Evolutionary conservation across 2,113 vertebrate genomes (phyloP), one percentile per base, ranked within the genome.

Genomic region (Coryphaenoides rupestris): DNA sequence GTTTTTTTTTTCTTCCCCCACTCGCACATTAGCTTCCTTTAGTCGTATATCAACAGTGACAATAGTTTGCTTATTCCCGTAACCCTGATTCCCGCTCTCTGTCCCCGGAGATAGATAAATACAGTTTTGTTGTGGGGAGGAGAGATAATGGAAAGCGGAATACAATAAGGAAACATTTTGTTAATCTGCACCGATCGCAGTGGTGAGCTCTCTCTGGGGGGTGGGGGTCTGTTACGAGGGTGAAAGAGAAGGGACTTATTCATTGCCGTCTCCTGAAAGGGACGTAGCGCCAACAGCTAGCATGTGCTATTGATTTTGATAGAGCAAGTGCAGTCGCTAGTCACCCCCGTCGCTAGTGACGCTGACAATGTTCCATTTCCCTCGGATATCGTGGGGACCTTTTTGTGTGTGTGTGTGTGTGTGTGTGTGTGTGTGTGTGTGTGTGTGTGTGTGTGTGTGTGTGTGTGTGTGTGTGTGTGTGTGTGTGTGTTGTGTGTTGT

Each of bases 41-140:
- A 52, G 55, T 5, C 14, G 54, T 69, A 57, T 24, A 62, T 71
- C 21, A 62, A 19, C 45, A 15, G 22, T 56, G 19, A 68, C 53
- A 70, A 62, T 67, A 56, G 64, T 15, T 28, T 49, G n/a, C 56
- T 21, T 54, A 70, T 68, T 63, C 66, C 19, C 19, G 70, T 61
- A 21, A 19, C 63, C n/a, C 33, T 54, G 66, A 72, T 49, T 23
- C 70, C 23, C 60, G 56, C 55, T 65, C 21, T 21, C 70, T 65
- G 28, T 40, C 33, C 13, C 33, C 13, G 33, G 33, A 40, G 33
- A 40, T 40, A 40, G 9, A 40, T 40, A 40, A 40, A 40, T 40
- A 2, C 33, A 40, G 33, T 40, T 40, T 40, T 10, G 19, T 57
- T 47, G 46, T 50, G 22, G 17, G 10, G 9, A 14, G 14, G 19